phyloP scores from a whole-genome alignment of 2,113 vertebrate species.

The Syrrhaptes paradoxus region DNA sequence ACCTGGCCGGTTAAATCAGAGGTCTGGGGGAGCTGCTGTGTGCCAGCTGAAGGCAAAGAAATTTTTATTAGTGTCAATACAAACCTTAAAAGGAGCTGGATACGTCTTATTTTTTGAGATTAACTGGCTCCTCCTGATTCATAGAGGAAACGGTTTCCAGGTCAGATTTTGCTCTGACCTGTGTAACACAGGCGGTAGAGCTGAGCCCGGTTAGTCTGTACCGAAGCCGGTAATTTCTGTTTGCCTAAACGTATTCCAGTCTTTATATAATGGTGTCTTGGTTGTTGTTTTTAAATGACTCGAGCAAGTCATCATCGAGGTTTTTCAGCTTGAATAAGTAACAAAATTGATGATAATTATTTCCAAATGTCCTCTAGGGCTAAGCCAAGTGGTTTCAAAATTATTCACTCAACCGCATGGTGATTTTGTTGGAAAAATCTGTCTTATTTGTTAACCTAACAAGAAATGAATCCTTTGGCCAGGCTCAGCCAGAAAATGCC shows the following conservation, averaged over 20 bases:
- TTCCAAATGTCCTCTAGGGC: slow-evolving; percentile 59
- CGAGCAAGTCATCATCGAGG: slow-evolving; percentile 37
- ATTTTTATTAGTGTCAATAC: not conserved
- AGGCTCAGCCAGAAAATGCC: not conserved
- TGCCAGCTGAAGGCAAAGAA: not conserved
- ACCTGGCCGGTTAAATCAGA: fast-evolving
- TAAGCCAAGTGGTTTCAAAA: slow-evolving; percentile 53
- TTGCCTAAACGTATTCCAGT: not conserved
- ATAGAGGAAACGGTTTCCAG: not conserved
- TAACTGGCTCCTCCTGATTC: not conserved
- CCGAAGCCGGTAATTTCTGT: not conserved
- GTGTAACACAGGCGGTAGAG: not conserved
- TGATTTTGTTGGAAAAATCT: slow-evolving; percentile 51
- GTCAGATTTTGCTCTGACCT: slow-evolving; percentile 42
- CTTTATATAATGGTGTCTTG: not conserved
- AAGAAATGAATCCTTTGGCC: slow-evolving; percentile 3
- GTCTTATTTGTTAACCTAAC: slow-evolving; percentile 16
- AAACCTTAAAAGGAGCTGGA: not conserved
- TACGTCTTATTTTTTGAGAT: not conserved
- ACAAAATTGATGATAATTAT: slow-evolving; percentile 57
- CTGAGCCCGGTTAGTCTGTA: not conserved
- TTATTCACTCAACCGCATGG: slow-evolving; percentile 10
- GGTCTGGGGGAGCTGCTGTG: not conserved
- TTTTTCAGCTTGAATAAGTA: slow-evolving; percentile 62
- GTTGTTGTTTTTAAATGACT: slow-evolving; percentile 39